Evolutionary conservation across 2,888 invertebrate genomes (phyloP).

Genomic region (Odontothrips loti): DNA sequence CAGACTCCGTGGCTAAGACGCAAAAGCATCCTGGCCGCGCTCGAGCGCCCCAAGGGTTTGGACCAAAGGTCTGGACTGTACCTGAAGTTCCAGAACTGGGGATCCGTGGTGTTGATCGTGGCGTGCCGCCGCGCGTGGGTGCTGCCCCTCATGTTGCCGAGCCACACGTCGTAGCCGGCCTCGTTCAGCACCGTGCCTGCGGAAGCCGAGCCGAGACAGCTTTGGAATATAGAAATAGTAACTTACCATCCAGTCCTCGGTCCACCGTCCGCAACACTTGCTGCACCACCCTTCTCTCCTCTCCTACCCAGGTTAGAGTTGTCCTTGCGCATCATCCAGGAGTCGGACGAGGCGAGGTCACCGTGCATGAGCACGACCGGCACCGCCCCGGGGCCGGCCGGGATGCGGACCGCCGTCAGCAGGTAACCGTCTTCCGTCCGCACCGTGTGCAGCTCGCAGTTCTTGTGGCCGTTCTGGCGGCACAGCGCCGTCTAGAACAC

Average conservation of each 20-base stretch:
- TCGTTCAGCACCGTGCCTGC: conserved; percentile 13
- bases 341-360: conserved; percentile 21
- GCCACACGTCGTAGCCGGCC: conserved; percentile 12
- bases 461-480: not conserved
- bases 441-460: not conserved
- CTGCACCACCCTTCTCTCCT: not conserved
- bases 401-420: not conserved
- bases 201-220: no score
- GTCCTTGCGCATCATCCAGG: conserved; percentile 5
- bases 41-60: no score
- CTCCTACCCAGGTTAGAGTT: not conserved
- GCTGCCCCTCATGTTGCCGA: not conserved
- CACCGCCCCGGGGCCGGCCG: not conserved
- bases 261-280: no score
- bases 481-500: not conserved
- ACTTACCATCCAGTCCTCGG: no score
- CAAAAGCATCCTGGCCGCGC: no score
- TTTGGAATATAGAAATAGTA: no score
- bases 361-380: conserved; percentile 4
- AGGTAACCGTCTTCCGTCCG: not conserved
- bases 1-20: no score
- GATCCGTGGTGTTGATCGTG: not conserved
- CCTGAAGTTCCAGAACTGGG: not conserved
- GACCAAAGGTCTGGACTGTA: not conserved
- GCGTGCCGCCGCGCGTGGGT: not conserved